phyloP scores from a whole-genome alignment of 2,888 invertebrate genomes.

The Palloptera scutellata region DNA sequence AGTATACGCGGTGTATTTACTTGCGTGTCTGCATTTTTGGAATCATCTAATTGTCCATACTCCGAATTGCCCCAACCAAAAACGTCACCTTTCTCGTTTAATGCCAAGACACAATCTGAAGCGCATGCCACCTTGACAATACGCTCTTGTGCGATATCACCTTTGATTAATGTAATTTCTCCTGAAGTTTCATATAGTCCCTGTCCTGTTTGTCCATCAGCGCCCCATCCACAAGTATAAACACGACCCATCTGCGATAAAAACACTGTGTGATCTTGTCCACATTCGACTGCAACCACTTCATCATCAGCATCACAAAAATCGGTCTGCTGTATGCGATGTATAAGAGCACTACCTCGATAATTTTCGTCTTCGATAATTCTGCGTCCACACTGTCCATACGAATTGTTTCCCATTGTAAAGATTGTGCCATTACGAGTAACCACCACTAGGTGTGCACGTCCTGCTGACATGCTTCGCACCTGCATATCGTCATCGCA shows the following conservation, averaged over 20 bases:
- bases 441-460: slow-evolving; percentile 84
- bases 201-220: slow-evolving; percentile 93
- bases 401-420: slow-evolving; percentile 89
- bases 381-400: slow-evolving; percentile 90
- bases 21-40: slow-evolving; percentile 66
- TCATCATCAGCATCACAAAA: slow-evolving; percentile 71
- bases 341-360: slow-evolving; percentile 70
- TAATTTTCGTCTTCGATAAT: slow-evolving; percentile 82
- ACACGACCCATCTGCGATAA: slow-evolving; percentile 82
- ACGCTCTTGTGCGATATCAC: slow-evolving; percentile 83
- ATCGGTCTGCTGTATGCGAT: slow-evolving; percentile 72
- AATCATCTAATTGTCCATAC: slow-evolving; percentile 78
- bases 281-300: slow-evolving; percentile 73
- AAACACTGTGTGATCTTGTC: slow-evolving; percentile 84
- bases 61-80: slow-evolving; percentile 99
- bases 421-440: slow-evolving; percentile 83
- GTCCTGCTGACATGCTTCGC: slow-evolving; percentile 73
- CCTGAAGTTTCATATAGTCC: slow-evolving; percentile 73
- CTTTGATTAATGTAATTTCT: slow-evolving; percentile 71
- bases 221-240: slow-evolving; percentile 91
- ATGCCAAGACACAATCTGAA: slow-evolving; percentile 87
- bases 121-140: slow-evolving; percentile 82
- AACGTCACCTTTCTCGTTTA: slow-evolving; percentile 87
- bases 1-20: slow-evolving; percentile 76
- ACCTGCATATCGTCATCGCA: slow-evolving; percentile 64